Base-by-base conservation (phyloP, 2,888 invertebrate species). In the Drosophila picticornis region DNA sequence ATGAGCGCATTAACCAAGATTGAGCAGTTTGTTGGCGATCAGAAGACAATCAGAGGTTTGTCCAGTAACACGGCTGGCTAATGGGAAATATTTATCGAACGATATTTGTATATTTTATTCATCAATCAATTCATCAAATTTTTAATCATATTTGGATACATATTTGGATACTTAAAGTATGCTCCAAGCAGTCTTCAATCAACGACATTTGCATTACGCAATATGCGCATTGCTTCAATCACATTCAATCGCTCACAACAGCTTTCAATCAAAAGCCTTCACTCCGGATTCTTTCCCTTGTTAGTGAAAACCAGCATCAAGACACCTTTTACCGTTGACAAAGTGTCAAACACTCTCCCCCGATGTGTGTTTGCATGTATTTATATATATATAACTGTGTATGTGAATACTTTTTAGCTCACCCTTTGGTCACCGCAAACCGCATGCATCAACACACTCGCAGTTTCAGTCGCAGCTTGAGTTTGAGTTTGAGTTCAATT, bases 361-460 rank as follows among this genome's bases (percentile, higher is more conserved):
- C 57, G 19, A 29, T 48, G 10, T 22, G 31, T 10, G 4, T 5
- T 10, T 5, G 6, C 13, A 32, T 31, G 38, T 19, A 0, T 13
- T 31, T 16, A n/a, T 11, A 16, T 16, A 4, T 22, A 25, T 9
- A 48, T 11, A 2, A 0, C 11, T 2, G 13, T 16, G 16, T 25
- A 27, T n/a, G 2, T 16, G 13, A 29, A 4, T n/a, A 19, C 3
- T 34, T 52, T 52, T 19, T 31, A 36, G 57, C 46, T 52, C 25
- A 55, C 55, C 52, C 56, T 43, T 57, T 57, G 52, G 52, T 70
- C 59, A 73, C 83, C 89, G 52, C 83, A 83, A 83, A 83, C 89
- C 89, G 62, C 88, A 88, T 31, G 78, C 68, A 75, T 81, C 84
- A 81, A 73, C 79, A 66, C 77, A 77, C 67, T 70, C 48, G 22